Conservation (phyloP, 1,140 invertebrate species). For the Hycleus phaleratus region DNA sequence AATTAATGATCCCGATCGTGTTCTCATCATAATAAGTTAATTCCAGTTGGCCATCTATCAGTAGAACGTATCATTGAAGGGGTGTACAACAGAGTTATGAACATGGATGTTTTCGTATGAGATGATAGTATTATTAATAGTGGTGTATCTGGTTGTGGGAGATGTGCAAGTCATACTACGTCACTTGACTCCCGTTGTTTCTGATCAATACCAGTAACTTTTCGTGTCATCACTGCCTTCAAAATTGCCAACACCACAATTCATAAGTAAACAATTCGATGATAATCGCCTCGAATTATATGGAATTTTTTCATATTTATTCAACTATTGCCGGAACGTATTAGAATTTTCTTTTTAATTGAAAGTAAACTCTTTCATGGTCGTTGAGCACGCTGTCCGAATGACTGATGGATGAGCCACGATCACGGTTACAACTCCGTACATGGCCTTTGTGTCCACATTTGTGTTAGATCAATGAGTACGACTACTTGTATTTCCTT, state of each 20-base stretch:
- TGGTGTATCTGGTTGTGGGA: conserved; percentile 34
- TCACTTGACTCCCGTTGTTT: conserved; percentile 37
- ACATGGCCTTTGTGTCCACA: conserved; percentile 27
- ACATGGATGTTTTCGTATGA: conserved; percentile 27
- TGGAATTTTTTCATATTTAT: neutral
- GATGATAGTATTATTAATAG: conserved; percentile 37
- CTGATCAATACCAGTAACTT: conserved; percentile 36
- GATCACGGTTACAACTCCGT: conserved; percentile 27
- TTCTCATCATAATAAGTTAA: no score
- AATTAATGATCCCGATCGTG: no score
- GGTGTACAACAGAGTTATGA: conserved; percentile 20
- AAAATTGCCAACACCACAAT: neutral
- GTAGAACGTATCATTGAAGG: no score
- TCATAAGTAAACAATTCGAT: no score
- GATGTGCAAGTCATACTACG: conserved; percentile 39
- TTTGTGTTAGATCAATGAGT: conserved; percentile 29
- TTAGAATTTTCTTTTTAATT: conserved; percentile 30
- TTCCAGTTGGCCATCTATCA: no score
- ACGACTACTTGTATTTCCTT: conserved; percentile 5
- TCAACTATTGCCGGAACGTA: conserved; percentile 22
- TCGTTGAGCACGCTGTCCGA: conserved; percentile 28
- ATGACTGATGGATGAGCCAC: conserved; percentile 29
- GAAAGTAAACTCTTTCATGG: conserved; percentile 34
- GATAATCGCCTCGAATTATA: no score
- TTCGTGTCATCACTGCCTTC: conserved; percentile 33